phyloP scores from a whole-genome alignment of 2,888 invertebrate species.

The Drosophila melanocephala region DNA sequence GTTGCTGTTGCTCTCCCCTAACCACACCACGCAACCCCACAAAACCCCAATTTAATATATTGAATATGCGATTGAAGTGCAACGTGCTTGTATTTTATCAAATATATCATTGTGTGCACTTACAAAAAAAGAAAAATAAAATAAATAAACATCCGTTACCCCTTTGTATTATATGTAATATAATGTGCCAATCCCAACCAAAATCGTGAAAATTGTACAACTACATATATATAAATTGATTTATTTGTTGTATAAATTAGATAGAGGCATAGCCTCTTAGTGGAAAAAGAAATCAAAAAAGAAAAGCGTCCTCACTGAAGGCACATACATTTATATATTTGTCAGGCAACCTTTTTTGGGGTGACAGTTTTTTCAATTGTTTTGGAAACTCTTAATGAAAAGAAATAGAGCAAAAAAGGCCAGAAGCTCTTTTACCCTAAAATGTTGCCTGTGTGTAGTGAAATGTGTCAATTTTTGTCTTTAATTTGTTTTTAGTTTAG shows the following conservation, averaged over 20 bases:
- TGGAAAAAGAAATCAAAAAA: constrained; percentile 4
- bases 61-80: constrained; percentile 5
- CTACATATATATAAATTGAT: constrained; percentile 15
- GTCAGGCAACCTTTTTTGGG: neutral
- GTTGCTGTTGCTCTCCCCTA: constrained; percentile 22
- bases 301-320: constrained; percentile 29
- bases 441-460: constrained; percentile 28
- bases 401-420: neutral
- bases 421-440: constrained; percentile 1
- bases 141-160: constrained; percentile 11
- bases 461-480: constrained; percentile 62
- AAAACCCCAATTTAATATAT: neutral
- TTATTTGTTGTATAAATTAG: constrained; percentile 74
- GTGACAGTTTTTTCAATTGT: constrained; percentile 6
- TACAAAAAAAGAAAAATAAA: constrained; percentile 4
- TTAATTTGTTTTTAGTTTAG: constrained; percentile 7
- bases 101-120: constrained; percentile 47
- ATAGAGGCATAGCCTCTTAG: constrained; percentile 75
- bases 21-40: neutral
- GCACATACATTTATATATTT: constrained; percentile 12
- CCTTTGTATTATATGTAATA: constrained; percentile 79
- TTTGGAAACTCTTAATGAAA: constrained; percentile 12
- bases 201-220: constrained; percentile 18
- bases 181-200: constrained; percentile 70
- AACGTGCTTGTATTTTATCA: neutral